These are phyloP conservation scores for Ophion obscuratus DNA, from an alignment of 2,888 invertebrate genomes.

Conservation along the genomic window DNA sequence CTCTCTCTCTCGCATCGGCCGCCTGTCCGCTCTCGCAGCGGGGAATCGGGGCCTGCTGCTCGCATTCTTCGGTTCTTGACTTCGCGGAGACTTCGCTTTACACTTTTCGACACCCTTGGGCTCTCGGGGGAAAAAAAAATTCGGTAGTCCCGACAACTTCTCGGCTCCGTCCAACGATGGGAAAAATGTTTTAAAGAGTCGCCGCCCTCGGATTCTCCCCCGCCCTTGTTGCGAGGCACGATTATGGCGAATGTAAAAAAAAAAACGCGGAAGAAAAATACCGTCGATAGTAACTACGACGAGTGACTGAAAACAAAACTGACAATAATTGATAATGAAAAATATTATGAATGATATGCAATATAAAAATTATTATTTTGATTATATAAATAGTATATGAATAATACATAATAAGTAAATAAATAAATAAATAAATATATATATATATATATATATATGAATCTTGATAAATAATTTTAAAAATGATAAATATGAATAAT, in stretches of 20 bases:
- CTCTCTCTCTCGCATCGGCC: background rate
- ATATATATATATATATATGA: too few relatives aligned
- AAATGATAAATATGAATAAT: too few relatives aligned
- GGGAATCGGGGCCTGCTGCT: slow-evolving; percentile 30
- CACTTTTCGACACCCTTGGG: slow-evolving; percentile 43
- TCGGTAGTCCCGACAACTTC: slow-evolving; percentile 8
- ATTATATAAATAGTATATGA: too few relatives aligned
- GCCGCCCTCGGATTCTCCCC: background rate
- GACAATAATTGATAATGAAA: background rate
- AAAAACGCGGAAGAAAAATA: background rate
- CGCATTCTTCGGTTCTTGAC: slow-evolving; percentile 53
- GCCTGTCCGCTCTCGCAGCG: slow-evolving; percentile 37
- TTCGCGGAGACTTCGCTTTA: slow-evolving; percentile 16
- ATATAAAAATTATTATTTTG: background rate
- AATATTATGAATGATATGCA: background rate
- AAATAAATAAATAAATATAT: too few relatives aligned
- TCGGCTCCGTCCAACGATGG: background rate
- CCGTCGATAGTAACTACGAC: background rate
- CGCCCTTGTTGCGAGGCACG: background rate
- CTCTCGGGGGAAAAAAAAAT: background rate
- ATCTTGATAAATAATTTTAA: too few relatives aligned
- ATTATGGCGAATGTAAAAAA: background rate
- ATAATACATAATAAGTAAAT: too few relatives aligned
- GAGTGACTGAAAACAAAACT: background rate
- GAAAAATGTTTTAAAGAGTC: background rate